These are phyloP conservation scores for Tursiops truncatus DNA, from an alignment of 2,113 vertebrate species.

Conservation along the genomic window DNA sequence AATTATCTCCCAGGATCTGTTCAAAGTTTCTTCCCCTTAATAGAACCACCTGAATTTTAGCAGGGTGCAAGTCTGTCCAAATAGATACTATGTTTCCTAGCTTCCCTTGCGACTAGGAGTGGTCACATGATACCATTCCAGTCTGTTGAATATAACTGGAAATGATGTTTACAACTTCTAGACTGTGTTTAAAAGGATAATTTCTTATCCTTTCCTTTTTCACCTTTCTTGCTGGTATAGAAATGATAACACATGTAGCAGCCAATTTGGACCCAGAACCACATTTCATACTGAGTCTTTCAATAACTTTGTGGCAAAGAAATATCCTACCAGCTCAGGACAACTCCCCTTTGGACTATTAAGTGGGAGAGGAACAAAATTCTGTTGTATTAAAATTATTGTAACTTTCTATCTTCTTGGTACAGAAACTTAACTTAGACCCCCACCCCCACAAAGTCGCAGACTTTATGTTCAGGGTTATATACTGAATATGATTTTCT, in stretches of 20 bases:
- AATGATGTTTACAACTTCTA: background rate
- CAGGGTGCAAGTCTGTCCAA: background rate
- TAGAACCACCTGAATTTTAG: background rate
- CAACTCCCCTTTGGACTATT: background rate
- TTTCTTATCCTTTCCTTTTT: background rate
- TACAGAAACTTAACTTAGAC: background rate
- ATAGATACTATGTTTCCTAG: background rate
- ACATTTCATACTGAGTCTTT: background rate
- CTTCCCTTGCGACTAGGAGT: background rate
- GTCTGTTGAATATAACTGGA: background rate
- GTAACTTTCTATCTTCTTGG: background rate
- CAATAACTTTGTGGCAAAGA: background rate
- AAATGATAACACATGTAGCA: background rate
- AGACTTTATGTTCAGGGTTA: background rate
- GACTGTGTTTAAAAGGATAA: background rate
- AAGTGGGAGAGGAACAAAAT: background rate
- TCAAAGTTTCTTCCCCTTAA: background rate
- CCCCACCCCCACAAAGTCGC: no score
- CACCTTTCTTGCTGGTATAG: background rate
- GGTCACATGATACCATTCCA: background rate
- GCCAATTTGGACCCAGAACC: accelerated
- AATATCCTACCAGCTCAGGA: background rate
- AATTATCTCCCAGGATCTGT: background rate
- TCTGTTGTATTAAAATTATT: background rate
- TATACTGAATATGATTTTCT: background rate